Conservation (phyloP, 1,140 invertebrate species). For the Temnothorax curvispinosus region DNA sequence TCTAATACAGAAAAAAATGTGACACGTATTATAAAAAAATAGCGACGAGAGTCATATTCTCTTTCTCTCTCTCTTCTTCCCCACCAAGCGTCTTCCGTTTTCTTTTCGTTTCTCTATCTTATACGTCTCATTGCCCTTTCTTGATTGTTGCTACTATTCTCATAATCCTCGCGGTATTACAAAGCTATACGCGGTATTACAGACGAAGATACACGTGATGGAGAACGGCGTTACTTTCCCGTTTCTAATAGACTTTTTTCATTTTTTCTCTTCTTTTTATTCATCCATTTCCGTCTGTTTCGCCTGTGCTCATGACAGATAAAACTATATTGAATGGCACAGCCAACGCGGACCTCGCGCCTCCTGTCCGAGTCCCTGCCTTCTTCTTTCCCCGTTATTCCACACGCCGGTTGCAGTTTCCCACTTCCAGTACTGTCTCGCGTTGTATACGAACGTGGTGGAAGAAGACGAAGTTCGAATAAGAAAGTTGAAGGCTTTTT, state of each 20-base stretch:
- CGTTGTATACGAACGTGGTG: conserved; percentile 49
- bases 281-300: conserved; percentile 52
- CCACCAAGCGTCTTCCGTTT: conserved; percentile 10
- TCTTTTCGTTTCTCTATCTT: conserved; percentile 16
- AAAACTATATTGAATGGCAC: conserved; percentile 84
- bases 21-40: conserved; percentile 61
- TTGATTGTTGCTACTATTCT: not conserved
- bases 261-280: conserved; percentile 14
- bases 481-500: conserved; percentile 75
- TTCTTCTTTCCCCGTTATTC: conserved; percentile 58
- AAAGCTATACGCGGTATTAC: conserved; percentile 13
- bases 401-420: conserved; percentile 41
- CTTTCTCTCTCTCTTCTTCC: not conserved
- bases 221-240: conserved; percentile 12
- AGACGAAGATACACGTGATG: conserved; percentile 36
- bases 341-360: conserved; percentile 82
- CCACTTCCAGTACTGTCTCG: conserved; percentile 54
- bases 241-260: conserved; percentile 54
- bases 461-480: conserved; percentile 69
- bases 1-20: conserved; percentile 63
- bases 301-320: conserved; percentile 71
- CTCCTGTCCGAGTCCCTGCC: conserved; percentile 67
- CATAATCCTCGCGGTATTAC: conserved; percentile 33
- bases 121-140: conserved; percentile 2
- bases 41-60: conserved; percentile 57